Evolutionary conservation across 2,888 invertebrate genomes (phyloP), one percentile per base, ranked within the genome.

Genomic region (Druceiella hillmani): DNA sequence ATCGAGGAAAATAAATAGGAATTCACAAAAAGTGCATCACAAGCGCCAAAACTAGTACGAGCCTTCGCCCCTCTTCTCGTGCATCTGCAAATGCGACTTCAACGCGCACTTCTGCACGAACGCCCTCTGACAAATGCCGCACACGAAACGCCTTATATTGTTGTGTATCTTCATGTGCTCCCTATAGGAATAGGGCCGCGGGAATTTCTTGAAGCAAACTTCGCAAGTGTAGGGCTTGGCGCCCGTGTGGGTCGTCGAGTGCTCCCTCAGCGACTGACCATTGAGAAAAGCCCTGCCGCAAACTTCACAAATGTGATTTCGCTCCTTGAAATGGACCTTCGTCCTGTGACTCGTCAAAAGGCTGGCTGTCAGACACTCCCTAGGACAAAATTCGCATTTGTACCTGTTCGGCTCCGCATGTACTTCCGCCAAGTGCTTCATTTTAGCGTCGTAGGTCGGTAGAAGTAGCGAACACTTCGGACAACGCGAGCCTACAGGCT

Each of bases 221-320:
- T 58, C 59, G 41, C 76, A 76, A 0, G 61, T 58, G 15, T 71
- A 75, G 14, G 74, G 75, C 10, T 75, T 50, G 14, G 69, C 68
- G 0, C 72, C 74, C 1, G 74, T 72, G 28, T 76, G 76, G 7
- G 70, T 74, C 1, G 73, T 73, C 67, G 73, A 71, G 40, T 76
- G 76, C 61, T 72, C 73, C 40, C 74, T 74, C 15, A 76, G 50
- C 4, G 74, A 70, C 33, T 74, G 73, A 41, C 68, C 68, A 0
- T 72, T 70, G 36, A 73, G 74, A 42, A 76, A 76, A 0, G 72
- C 72, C 2, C 68, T 50, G 15, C 72, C 66, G 27, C 76, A 76
- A 17, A 73, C 64, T 14, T 64, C 65, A 33, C 76, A 76, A 9
- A 67, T 64, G 10, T 66, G 74, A 45, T 64, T 75, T 20, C 62